Evolutionary conservation across 2,888 invertebrate species (phyloP), one percentile per base, ranked within the genome.

Genomic region (Gymnocheta viridis): DNA sequence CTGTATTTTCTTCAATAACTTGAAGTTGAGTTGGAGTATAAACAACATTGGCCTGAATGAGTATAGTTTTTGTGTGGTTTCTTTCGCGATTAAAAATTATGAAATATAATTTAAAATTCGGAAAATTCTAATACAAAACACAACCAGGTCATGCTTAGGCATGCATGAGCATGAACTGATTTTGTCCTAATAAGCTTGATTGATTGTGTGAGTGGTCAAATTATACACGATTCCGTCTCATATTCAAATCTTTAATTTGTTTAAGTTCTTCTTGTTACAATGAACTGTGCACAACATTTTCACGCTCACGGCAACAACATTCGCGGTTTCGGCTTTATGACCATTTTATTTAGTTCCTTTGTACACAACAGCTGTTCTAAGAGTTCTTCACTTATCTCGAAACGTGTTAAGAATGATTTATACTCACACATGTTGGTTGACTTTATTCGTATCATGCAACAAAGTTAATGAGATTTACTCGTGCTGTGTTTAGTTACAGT

Each of bases 331-430:
- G 14, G 24, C 22, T 66, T 44, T 32, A 17, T 66, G 19, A 44
- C 32, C 49, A 27, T 17, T 4, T 60, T 38, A 44, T 44, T 58
- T 51, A 9, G 3, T 19, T 10, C 9, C 5, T 24, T 24, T 54
- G 5, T 35, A n/a, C 14, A 41, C 9, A 9, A 2, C 19, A 35
- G 17, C 35, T 0, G 7, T 29, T 56, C 1, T 4, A 32, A 54
- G 12, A 2, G 32, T 32, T n/a, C 17, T 38, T 49, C 12, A 14
- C 6, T 27, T 27, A 1, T 17, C 14, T 6, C 9, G 49, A 12
- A 62, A 62, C 72, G 38, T 80, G 72, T 56, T 29, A 12, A 35
- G 38, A 24, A 64, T 72, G 49, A 80, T 29, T 79, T 72, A 49
- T 49, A 70, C 22, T 62, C 60, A 32, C 49, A 24, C 22, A 14